Base-by-base conservation (phyloP, 2,113 vertebrate genomes). In the Scortum barcoo region DNA sequence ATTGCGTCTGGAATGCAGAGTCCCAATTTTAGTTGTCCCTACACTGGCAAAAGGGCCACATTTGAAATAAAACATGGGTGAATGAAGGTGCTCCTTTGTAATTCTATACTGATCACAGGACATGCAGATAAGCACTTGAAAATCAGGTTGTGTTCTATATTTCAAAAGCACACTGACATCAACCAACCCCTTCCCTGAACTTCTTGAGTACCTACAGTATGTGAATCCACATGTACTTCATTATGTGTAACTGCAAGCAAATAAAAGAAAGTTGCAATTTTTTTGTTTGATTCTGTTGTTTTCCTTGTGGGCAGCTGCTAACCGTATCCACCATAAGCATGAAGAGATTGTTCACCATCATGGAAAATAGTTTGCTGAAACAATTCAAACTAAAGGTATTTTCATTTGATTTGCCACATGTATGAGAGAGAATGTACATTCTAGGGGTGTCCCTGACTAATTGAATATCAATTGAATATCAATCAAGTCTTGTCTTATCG, bases 91-190 rank as follows among this genome's bases (percentile, higher is more conserved):
- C 16, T 71, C 50, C 67, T 57, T 68, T 72, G 69, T 75, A 40
- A 71, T 54, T 74, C 26, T 53, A 53, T 42, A 69, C 42, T 74
- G 51, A 56, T 46, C 42, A 65, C 42, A 40, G 36, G 54, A 76
- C 11, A 24, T 28, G 40, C 30, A 36, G 46, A 73, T 53, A 46
- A 75, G 24, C 54, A 30, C 38, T 85, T 57, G 36, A 61, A 62
- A 57, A 85, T 61, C 72, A 81, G 68, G 78, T 72, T 86, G 56
- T 80, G 69, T 84, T 92, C 65, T 77, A 70, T 80, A 91, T 86
- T 89, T 88, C 72, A 79, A 88, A 94, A 92, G 92, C 91, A 94
- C 93, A 93, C 76, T 80, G 48, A 56, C 77, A 84, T 76, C 57
- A 73, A 80, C 77, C 20, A 67, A 83, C 68, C 61, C 67, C 53